Percentiles rank a stretch among this genome's conserved stretches.
These are phyloP conservation scores for Mormyrus hasselquistii DNA, from an alignment of 2,797 vertebrate genomes.

Conservation along the genomic window DNA sequence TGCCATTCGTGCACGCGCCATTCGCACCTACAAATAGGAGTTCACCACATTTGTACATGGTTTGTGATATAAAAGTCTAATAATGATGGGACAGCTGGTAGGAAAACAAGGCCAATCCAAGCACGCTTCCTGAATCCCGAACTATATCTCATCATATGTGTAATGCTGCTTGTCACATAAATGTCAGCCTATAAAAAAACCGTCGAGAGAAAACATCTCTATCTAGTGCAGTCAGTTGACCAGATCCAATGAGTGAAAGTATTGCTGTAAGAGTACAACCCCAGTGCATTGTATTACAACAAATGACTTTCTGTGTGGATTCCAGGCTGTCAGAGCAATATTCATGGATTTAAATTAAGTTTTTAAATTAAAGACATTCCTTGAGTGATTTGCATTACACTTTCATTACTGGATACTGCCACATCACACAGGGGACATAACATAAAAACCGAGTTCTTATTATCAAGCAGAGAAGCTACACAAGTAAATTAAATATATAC, in stretches of 20 bases:
- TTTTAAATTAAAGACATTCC: constrained; percentile 35
- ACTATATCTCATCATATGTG: not conserved
- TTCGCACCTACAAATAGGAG: not conserved
- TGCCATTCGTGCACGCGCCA: not conserved
- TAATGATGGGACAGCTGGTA: not conserved
- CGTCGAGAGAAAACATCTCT: not conserved
- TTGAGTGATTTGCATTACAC: constrained; percentile 9
- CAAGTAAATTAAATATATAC: constrained; percentile 10
- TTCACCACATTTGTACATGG: not conserved
- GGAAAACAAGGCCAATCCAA: not conserved
- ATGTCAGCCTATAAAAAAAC: not conserved
- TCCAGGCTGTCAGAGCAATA: constrained; percentile 24
- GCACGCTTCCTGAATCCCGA: not conserved
- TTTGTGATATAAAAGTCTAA: not conserved
- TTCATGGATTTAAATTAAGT: constrained; percentile 22
- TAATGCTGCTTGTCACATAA: not conserved
- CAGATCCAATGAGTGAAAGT: not conserved
- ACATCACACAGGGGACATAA: constrained; percentile 42
- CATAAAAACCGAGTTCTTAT: constrained; percentile 45
- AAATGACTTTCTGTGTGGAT: not conserved
- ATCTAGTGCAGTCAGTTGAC: not conserved
- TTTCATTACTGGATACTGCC: not conserved
- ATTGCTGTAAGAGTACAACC: not conserved
- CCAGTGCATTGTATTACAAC: not conserved
- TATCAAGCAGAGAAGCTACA: constrained; percentile 41